phyloP scores from a whole-genome alignment of 2,797 vertebrate genomes.

The Nyctalus aviator region DNA sequence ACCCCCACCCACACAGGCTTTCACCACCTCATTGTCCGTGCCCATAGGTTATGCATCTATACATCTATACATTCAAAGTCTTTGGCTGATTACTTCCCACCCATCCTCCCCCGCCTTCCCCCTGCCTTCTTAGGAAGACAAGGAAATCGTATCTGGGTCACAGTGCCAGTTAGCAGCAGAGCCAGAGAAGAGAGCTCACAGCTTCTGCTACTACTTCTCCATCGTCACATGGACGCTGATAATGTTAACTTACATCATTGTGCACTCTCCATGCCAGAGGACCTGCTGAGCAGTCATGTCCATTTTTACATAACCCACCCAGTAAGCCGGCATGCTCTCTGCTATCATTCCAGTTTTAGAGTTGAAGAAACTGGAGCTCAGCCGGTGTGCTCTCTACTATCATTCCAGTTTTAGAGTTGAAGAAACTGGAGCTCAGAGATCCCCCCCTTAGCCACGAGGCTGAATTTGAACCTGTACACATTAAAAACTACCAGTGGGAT shows the following conservation, averaged over 20 bases:
- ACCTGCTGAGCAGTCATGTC: neutral
- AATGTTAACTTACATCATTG: neutral
- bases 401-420: neutral
- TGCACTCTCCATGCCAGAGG: neutral
- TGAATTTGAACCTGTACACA: neutral
- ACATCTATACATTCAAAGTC: too few relatives aligned
- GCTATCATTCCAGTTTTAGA: neutral
- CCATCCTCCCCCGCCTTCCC: too few relatives aligned
- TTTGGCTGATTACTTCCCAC: too few relatives aligned
- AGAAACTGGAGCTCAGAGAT: neutral
- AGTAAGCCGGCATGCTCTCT: neutral
- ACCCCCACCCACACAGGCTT: too few relatives aligned
- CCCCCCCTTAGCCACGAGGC: neutral
- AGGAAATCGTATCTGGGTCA: neutral
- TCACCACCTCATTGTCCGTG: too few relatives aligned
- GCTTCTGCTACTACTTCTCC: neutral
- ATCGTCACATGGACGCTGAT: neutral
- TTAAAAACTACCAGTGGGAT: neutral
- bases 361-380: neutral
- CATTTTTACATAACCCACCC: neutral
- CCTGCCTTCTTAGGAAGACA: neutral
- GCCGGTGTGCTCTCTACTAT: neutral
- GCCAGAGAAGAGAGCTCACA: neutral
- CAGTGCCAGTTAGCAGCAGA: neutral
- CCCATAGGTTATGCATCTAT: too few relatives aligned